Percentiles rank a stretch among this genome's conserved stretches.
Evolutionary conservation across 92 coral and sea anemone species (phyloP).

Genomic region (Siderastrea siderea): DNA sequence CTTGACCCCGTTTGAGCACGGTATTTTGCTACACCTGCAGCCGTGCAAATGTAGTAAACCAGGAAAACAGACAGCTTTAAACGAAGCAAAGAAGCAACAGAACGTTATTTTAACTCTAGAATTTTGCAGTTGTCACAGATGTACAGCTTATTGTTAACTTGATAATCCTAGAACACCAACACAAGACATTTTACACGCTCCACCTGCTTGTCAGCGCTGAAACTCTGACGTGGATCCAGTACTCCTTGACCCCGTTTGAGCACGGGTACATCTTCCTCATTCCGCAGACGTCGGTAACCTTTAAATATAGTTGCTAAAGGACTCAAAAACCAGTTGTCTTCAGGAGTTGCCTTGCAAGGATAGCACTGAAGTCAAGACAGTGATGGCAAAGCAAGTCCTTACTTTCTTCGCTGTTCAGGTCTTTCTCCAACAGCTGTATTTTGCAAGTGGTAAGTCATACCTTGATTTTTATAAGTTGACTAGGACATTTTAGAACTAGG

Average conservation of each 20-base stretch:
- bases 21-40: too few relatives aligned
- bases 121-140: too few relatives aligned
- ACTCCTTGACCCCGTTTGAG: neutral
- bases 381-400: neutral
- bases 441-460: neutral
- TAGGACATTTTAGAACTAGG: too few relatives aligned
- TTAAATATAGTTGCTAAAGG: neutral
- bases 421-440: neutral
- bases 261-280: slow-evolving; percentile 3
- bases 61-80: too few relatives aligned
- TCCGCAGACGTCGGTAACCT: neutral
- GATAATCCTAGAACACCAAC: neutral
- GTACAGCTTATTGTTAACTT: neutral
- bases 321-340: neutral
- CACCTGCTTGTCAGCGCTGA: neutral
- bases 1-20: too few relatives aligned
- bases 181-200: neutral
- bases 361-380: neutral
- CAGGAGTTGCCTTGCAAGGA: neutral
- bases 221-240: neutral
- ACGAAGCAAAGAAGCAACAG: too few relatives aligned
- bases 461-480: neutral
- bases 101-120: too few relatives aligned
- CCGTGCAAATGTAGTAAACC: too few relatives aligned
- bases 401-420: slow-evolving; percentile 5